Conservation (phyloP, 2,113 vertebrate genomes). For the Nicator chloris region DNA sequence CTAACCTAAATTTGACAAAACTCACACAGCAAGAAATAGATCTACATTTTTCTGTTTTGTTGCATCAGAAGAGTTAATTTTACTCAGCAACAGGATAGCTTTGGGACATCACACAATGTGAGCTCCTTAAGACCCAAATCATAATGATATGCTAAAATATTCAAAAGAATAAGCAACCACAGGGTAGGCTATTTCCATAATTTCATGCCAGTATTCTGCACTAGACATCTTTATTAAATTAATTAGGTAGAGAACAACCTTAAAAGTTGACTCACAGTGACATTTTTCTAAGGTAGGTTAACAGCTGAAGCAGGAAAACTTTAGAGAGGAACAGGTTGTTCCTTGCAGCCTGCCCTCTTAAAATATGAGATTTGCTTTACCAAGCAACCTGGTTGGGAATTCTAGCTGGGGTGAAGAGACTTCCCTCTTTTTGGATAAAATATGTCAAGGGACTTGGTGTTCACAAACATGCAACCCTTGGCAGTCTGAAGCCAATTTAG, state of each 20-base stretch:
- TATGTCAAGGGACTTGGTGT: not conserved
- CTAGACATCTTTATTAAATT: conserved; percentile 16
- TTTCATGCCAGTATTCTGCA: not conserved
- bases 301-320: not conserved
- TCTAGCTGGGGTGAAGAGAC: not conserved
- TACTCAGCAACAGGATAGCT: not conserved
- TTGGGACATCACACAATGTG: not conserved
- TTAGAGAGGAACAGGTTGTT: not conserved
- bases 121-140: not conserved
- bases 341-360: not conserved
- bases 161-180: conserved; percentile 3
- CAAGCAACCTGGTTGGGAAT: not conserved
- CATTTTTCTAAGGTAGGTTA: conserved; percentile 5
- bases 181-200: not conserved
- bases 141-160: conserved; percentile 39
- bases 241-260: not conserved
- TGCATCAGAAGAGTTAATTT: not conserved
- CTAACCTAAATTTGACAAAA: not conserved
- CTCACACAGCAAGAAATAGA: not conserved
- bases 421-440: not conserved
- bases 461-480: not conserved
- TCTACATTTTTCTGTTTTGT: not conserved
- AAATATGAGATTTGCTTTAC: not conserved
- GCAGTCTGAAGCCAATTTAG: not conserved
- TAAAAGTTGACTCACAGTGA: not conserved